Base-by-base conservation (phyloP, 1,140 invertebrate species). In the Hyphantria cunea region DNA sequence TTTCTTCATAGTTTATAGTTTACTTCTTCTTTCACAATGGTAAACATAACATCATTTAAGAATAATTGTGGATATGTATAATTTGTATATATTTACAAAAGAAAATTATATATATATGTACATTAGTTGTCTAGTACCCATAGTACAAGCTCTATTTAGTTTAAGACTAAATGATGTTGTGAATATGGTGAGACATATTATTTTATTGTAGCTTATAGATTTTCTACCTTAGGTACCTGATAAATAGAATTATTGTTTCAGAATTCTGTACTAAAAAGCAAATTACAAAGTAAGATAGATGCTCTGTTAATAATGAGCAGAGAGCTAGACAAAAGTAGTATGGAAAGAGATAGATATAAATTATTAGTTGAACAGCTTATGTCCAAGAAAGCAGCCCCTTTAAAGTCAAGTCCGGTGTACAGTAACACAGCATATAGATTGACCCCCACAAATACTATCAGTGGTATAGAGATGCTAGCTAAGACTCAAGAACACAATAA, bases 311-410 rank as follows among this genome's bases (percentile, higher is more conserved):
- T 96, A 53, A 87, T 97, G 73, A 95, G 93, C 59, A 93, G 95
- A 74, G 95, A 97, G 76, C 84, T 97, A 45, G 94, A 96, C 64
- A 93, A 96, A 87, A 96, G 95, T 81, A 93, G 94, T 64, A 93
- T 93, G 62, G 95, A 97, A 77, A 86, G 95, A 47, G 96, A 97
- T 84, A 94, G 96, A 76, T 97, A 95, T 72, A 96, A 96, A 84
- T 78, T 96, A 14, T 93, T 97, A 92, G 95, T 95, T 3, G 96
- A 97, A 80, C 95, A 97, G 66, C 86, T 96, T 14, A 93, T 95
- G 73, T 92, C 94, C 61, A 92, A 94, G 47, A 95, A 94, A 62
- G 68, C 66, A 34, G 51, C 79, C 2, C 53, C 63, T 37, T 34
- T 68, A 9, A 67, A 49, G 34, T 41, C 55, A 31, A 54, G 32